These are phyloP conservation scores for Thaleichthys pacificus DNA, from an alignment of 2,797 vertebrate species.

Conservation along the genomic window DNA sequence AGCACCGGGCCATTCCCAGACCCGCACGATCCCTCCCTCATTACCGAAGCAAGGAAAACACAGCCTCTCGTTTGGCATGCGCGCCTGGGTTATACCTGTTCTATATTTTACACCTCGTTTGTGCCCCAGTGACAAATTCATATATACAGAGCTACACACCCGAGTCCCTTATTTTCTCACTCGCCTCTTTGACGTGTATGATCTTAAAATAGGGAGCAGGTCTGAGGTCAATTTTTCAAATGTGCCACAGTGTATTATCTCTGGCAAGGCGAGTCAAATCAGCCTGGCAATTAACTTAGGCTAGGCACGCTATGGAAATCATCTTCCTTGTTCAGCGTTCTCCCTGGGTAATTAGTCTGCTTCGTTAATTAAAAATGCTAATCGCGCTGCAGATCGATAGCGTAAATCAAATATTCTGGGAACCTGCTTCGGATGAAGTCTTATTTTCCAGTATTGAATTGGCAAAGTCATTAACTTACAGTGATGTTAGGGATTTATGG, in stretches of 20 bases:
- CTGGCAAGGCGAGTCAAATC: conserved; percentile 63
- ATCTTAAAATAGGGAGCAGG: conserved; percentile 62
- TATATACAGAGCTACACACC: conserved; percentile 45
- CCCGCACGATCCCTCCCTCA: conserved; percentile 53
- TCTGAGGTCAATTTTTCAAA: conserved; percentile 63
- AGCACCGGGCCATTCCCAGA: conserved; percentile 46
- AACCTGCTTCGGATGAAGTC: conserved; percentile 49
- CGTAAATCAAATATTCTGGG: conserved; percentile 61
- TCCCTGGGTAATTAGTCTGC: conserved; percentile 74
- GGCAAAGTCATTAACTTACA: conserved; percentile 60
- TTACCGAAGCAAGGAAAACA: conserved; percentile 54
- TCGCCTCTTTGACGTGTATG: conserved; percentile 39
- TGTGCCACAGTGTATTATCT: conserved; percentile 62
- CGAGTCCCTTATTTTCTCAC: conserved; percentile 19
- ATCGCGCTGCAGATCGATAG: conserved; percentile 72
- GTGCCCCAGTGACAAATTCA: conserved; percentile 40
- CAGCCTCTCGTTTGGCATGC: conserved; percentile 36
- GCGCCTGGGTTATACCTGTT: conserved; percentile 31
- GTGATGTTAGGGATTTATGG: conserved; percentile 49
- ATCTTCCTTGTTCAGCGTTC: conserved; percentile 61
- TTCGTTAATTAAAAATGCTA: conserved; percentile 80
- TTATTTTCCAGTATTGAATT: conserved; percentile 52
- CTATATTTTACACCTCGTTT: conserved; percentile 49
- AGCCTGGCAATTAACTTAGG: conserved; percentile 69
- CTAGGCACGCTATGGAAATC: conserved; percentile 67